Evolutionary conservation across 2,113 vertebrate species (phyloP), one percentile per base, ranked within the genome.

Genomic region (Galemys pyrenaicus): DNA sequence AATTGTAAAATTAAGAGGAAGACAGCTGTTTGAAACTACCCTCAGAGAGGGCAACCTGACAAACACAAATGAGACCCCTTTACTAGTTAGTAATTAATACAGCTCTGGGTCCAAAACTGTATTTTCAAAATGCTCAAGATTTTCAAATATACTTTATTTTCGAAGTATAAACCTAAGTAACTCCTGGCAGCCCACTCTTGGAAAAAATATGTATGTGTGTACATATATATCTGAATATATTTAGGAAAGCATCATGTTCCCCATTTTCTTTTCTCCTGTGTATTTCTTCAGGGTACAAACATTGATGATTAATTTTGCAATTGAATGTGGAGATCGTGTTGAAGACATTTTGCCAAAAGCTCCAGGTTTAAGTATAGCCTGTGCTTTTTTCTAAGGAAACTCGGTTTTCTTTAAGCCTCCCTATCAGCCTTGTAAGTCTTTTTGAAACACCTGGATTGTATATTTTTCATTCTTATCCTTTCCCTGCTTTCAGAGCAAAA

Each of bases 261-360:
- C 54, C 30, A 24, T 56, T 16, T 37, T 3, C 37, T 78, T 77
- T 74, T 62, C n/a, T 70, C 70, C 20, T 44, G 1, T 35, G 6
- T 56, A n/a, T 86, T 93, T 92, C 94, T 95, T 2, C 6, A 54
- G 39, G 68, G 41, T 62, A 71, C 68, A 49, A 65, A 54, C 17
- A 77, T 22, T 3, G 0, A 0, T 7, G 67, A 35, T 80, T 62
- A 3, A 9, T 94, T 96, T 87, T 91, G 4, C 84, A 90, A 92
- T n/a, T 74, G 71, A 95, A 92, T 15, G 0, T 73, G 26, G 74
- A 83, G 73, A 70, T 41, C 87, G 56, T 41, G 87, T 93, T 2
- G 2, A 92, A 95, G 30, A 49, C 58, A 71, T 96, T 94, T 58
- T 12, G 0, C 15, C n/a, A 84, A 86, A 97, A 93, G 92, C 91